Percentiles rank a stretch among this genome's conserved stretches.
These are phyloP conservation scores for Spheniscus mendiculus DNA, from an alignment of 2,113 vertebrate species.

Conservation along the genomic window DNA sequence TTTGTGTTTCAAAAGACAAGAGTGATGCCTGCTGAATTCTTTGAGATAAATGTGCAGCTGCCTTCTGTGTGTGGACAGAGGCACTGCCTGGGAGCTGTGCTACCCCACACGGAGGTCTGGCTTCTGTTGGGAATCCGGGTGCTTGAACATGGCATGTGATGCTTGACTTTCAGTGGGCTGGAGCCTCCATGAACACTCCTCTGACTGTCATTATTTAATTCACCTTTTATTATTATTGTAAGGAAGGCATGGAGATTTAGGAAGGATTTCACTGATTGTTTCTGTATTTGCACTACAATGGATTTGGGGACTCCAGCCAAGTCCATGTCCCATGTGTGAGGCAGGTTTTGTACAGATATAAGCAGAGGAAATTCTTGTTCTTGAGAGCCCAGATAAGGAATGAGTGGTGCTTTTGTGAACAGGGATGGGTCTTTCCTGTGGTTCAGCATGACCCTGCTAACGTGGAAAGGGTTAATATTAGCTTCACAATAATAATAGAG, in stretches of 20 bases:
- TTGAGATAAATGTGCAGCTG: neutral
- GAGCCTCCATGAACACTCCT: neutral
- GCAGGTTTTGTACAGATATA: neutral
- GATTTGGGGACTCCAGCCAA: neutral
- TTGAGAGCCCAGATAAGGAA: neutral
- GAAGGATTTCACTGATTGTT: constrained; percentile 5
- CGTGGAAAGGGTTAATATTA: neutral
- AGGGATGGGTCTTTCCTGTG: neutral
- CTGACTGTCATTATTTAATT: neutral
- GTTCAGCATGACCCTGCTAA: neutral
- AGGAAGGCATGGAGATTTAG: neutral
- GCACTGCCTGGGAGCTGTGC: neutral
- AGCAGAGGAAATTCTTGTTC: constrained; percentile 7
- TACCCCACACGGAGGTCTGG: fast-evolving
- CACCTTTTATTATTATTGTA: neutral
- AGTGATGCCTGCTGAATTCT: neutral
- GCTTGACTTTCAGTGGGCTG: neutral
- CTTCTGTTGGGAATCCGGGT: neutral
- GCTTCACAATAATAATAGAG: neutral
- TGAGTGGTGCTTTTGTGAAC: neutral
- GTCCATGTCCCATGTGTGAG: neutral
- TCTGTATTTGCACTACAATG: neutral
- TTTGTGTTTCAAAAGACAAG: neutral
- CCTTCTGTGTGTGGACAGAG: neutral
- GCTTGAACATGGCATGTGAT: neutral